Evolutionary conservation across 2,797 vertebrate species (phyloP).

Genomic region (Squalus acanthias): DNA sequence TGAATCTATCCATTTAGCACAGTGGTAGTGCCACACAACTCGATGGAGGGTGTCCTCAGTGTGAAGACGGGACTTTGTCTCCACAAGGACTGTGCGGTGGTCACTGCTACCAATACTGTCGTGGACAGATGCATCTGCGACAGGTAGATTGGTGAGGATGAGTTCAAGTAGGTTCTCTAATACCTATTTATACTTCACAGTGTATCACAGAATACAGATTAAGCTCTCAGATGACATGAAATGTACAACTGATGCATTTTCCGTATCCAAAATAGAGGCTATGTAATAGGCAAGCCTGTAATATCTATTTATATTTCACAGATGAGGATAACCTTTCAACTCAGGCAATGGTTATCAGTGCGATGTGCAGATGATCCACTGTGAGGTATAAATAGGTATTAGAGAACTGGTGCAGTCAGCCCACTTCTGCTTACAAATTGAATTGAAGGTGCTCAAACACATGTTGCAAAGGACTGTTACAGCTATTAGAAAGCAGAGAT

Average conservation of each 20-base stretch:
- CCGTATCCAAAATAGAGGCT: slow-evolving; percentile 14
- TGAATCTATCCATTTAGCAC: no score
- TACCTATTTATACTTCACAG: no score
- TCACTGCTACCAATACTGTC: no score
- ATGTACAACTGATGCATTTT: slow-evolving; percentile 11
- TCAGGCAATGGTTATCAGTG: not conserved
- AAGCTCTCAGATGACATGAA: slow-evolving; percentile 14
- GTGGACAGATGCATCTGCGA: no score
- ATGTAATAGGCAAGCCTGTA: not conserved
- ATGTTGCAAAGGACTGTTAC: not conserved
- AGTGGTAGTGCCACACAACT: no score
- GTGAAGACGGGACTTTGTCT: no score
- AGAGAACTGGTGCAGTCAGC: no score
- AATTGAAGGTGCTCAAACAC: not conserved
- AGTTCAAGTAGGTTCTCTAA: no score
- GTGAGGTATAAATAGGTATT: not conserved
- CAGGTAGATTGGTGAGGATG: no score
- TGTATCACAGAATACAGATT: not conserved
- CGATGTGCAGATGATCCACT: not conserved
- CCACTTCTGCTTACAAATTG: not conserved
- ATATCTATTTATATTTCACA: slow-evolving; percentile 17
- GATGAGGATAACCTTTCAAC: slow-evolving; percentile 17
- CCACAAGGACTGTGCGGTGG: no score
- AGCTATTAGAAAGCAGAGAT: not conserved
- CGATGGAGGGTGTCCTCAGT: no score